A percentile compares a stretch with the other conserved stretches of the same genome.
phyloP scores from a whole-genome alignment of 2,888 invertebrate species.

The Cantharis rufa region DNA sequence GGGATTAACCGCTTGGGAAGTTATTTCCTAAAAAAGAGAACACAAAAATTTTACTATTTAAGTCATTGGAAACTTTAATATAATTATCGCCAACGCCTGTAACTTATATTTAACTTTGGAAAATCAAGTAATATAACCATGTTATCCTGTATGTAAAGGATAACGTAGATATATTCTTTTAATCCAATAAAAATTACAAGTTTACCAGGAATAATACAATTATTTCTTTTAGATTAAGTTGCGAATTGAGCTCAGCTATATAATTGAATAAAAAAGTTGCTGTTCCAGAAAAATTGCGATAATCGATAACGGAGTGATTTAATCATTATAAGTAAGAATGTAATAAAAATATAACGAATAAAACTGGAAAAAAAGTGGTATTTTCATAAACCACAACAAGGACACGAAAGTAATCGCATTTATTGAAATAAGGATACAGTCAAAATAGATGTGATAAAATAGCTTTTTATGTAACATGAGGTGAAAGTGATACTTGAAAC shows the following conservation, averaged over 20 bases:
- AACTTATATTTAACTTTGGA: neutral
- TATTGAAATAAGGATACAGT: neutral
- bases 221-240: neutral
- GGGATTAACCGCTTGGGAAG: neutral
- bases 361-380: neutral
- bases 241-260: neutral
- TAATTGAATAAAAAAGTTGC: neutral
- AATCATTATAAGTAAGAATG: neutral
- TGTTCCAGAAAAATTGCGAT: neutral
- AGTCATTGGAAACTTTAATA: no score
- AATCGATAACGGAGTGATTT: neutral
- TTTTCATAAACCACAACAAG: neutral
- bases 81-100: no score
- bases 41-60: neutral
- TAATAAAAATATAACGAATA: neutral
- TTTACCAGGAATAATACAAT: neutral
- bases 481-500: no score
- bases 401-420: neutral
- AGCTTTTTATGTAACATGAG: no score
- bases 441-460: neutral
- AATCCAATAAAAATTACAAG: neutral
- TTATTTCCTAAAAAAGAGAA: neutral
- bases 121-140: neutral
- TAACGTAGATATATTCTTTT: neutral
- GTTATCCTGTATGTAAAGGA: neutral